Conservation (phyloP, 2,888 invertebrate genomes). For the Rhingia rostrata region DNA sequence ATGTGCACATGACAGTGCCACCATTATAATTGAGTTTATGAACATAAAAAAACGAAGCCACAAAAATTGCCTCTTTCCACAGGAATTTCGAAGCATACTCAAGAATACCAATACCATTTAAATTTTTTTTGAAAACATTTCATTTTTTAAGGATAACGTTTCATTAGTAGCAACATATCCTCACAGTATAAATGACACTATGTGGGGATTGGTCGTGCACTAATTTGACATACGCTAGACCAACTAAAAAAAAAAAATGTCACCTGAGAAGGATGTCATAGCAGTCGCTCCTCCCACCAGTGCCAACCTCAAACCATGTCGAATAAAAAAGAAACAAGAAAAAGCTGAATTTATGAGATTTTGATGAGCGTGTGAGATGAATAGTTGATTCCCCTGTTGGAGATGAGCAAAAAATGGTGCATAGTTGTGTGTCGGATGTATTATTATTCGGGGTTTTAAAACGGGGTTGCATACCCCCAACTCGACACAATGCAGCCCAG, state of each 20-base stretch:
- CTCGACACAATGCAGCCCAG: not conserved
- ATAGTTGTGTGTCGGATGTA: slow-evolving; percentile 4
- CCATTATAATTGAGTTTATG: slow-evolving; percentile 55
- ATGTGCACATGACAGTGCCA: slow-evolving; percentile 62
- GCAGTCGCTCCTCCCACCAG: slow-evolving; percentile 9
- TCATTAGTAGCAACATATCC: slow-evolving; percentile 56
- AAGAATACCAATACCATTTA: not conserved
- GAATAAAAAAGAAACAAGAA: slow-evolving; percentile 65
- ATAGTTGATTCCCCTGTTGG: slow-evolving; percentile 54
- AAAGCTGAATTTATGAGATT: slow-evolving; percentile 81
- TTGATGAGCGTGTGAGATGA: slow-evolving; percentile 78
- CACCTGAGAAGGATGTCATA: slow-evolving; percentile 43
- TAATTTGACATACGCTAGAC: slow-evolving; percentile 57
- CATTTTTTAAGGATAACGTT: slow-evolving; percentile 44
- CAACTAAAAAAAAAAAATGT: slow-evolving; percentile 33
- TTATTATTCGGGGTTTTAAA: slow-evolving; percentile 46
- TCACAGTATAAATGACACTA: slow-evolving; percentile 40
- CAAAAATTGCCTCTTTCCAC: slow-evolving; percentile 23
- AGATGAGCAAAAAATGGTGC: slow-evolving; percentile 1
- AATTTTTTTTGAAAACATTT: not conserved
- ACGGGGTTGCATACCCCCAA: not conserved
- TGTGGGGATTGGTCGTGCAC: slow-evolving; percentile 45
- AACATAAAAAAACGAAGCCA: not conserved
- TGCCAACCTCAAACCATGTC: slow-evolving; percentile 3
- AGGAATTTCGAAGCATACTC: slow-evolving; percentile 25